Percentiles rank a stretch among this genome's conserved stretches.
These are phyloP conservation scores for Muscina levida DNA, from an alignment of 2,888 invertebrate species.

Conservation along the genomic window DNA sequence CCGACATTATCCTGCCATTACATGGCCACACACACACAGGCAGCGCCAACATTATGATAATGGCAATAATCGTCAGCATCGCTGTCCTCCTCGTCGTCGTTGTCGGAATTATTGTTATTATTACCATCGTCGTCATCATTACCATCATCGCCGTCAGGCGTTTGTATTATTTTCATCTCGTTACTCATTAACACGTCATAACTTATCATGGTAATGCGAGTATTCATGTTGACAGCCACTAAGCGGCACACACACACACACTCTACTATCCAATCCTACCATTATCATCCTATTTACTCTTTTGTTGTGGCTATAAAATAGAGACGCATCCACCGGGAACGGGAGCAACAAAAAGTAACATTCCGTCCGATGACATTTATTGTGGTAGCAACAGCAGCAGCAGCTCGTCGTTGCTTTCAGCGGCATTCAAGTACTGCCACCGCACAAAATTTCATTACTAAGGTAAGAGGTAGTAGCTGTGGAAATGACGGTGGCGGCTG, in stretches of 20 bases:
- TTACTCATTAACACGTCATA: slow-evolving; percentile 51
- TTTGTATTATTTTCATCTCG: slow-evolving; percentile 38
- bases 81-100: neutral
- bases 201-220: slow-evolving; percentile 46
- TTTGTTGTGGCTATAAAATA: slow-evolving; percentile 33
- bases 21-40: neutral
- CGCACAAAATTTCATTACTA: no score
- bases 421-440: slow-evolving; percentile 1
- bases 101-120: slow-evolving; percentile 38
- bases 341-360: slow-evolving; percentile 2
- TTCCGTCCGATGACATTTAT: slow-evolving; percentile 30
- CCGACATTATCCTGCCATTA: slow-evolving; percentile 13
- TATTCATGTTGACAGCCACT: slow-evolving; percentile 40
- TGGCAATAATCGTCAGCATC: neutral
- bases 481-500: neutral
- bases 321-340: slow-evolving; percentile 19
- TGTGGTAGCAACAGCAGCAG: slow-evolving; percentile 13
- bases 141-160: slow-evolving; percentile 38
- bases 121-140: slow-evolving; percentile 40
- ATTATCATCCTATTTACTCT: slow-evolving; percentile 28
- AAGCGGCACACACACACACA: slow-evolving; percentile 19
- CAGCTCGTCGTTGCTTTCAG: slow-evolving; percentile 7
- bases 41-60: slow-evolving; percentile 6
- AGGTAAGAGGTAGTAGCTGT: no score
- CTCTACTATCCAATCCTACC: neutral